Conservation (phyloP, 1,140 invertebrate species). For the Lasioglossum baleicum region DNA sequence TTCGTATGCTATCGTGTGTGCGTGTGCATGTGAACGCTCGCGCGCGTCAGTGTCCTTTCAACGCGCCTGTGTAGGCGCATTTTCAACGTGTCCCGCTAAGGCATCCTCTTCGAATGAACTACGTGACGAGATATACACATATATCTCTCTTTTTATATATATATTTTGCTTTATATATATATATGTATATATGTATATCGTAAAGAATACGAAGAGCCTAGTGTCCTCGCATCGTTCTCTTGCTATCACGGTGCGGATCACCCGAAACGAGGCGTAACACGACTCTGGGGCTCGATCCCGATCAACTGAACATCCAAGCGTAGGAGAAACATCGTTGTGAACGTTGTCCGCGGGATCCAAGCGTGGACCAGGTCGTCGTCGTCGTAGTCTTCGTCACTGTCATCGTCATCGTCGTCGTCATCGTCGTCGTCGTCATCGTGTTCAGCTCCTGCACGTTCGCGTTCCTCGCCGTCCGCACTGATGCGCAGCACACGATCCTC, state of each 20-base stretch:
- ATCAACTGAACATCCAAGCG: neutral
- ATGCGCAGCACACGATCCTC: constrained; percentile 41
- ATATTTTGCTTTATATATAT: no score
- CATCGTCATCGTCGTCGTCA: neutral
- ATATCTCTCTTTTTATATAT: no score
- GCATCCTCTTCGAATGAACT: constrained; percentile 61
- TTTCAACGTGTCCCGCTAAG: constrained; percentile 67
- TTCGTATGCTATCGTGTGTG: no score
- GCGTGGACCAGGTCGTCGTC: no score
- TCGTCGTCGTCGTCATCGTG: no score
- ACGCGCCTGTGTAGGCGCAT: constrained; percentile 6
- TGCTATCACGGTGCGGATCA: constrained; percentile 54
- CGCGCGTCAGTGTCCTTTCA: neutral
- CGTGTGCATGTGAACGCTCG: neutral
- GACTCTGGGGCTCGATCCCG: constrained; percentile 26
- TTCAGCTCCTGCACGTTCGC: no score
- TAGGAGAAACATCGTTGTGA: constrained; percentile 6
- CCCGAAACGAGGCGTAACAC: constrained; percentile 49
- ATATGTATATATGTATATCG: no score
- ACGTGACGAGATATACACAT: constrained; percentile 51
- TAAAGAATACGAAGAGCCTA: constrained; percentile 52
- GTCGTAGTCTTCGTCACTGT: no score
- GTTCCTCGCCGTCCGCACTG: constrained; percentile 34
- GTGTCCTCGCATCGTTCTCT: constrained; percentile 67
- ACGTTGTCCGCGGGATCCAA: neutral